A percentile compares a stretch with the other conserved stretches of the same genome.
These are phyloP conservation scores for Ammospiza nelsoni DNA, from an alignment of 2,113 vertebrate species.

Conservation along the genomic window DNA sequence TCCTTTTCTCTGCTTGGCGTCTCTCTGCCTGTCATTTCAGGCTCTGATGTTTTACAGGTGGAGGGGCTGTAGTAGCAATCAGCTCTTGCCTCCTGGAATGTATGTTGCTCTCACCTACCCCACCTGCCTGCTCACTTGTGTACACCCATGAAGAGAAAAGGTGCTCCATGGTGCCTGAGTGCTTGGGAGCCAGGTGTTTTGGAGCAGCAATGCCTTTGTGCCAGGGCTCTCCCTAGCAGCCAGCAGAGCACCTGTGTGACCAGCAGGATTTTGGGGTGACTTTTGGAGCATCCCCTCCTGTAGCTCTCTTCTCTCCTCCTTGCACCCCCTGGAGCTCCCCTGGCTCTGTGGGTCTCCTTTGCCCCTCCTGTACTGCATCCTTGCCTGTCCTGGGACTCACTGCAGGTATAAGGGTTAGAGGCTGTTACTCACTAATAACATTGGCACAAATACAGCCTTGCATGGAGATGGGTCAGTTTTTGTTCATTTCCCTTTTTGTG, in stretches of 20 bases:
- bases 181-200: neutral
- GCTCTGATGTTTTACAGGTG: neutral
- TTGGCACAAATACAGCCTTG: neutral
- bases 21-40: neutral
- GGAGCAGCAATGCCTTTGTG: neutral
- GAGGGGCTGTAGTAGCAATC: neutral
- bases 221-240: neutral
- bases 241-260: neutral
- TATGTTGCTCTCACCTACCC: neutral
- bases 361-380: neutral
- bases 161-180: accelerated
- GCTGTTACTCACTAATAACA: neutral
- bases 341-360: neutral
- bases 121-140: neutral
- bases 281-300: neutral
- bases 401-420: neutral
- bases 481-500: neutral
- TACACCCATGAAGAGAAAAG: neutral
- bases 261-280: accelerated
- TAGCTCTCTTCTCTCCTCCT: neutral
- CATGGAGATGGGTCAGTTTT: neutral
- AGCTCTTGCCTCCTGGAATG: neutral
- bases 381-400: neutral
- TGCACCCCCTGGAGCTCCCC: neutral
- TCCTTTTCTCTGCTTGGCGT: neutral